Evolutionary conservation across 1,140 invertebrate species (phyloP), one percentile per base, ranked within the genome.

Genomic region (Maniola jurtina): DNA sequence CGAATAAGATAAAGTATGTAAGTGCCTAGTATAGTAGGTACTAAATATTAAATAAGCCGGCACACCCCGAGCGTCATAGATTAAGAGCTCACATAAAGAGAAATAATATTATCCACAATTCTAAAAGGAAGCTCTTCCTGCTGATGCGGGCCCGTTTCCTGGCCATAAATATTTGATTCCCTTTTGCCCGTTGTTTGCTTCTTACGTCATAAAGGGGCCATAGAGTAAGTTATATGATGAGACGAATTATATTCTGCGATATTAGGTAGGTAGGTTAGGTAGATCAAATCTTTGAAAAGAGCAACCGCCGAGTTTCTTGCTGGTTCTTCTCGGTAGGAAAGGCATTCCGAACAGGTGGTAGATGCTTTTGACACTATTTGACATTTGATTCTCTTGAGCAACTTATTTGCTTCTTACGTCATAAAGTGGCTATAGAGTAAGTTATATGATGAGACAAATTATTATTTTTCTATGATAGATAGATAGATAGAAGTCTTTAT

Each of bases 111-210:
- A 62, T 35, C 60, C 25, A 38, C 60, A 48, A 40, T 16, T 60
- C 58, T 62, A 62, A 62, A 47, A 60, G 58, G 58, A 45, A 60
- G 58, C 10, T 25, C 38, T 16, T 15, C 61, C 54, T 57, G 47
- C 63, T 68, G 65, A 36, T 38, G 42, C 65, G 69, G 71, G 67
- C 71, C 68, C 68, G 66, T 70, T 68, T 73, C 59, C 61, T 64
- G 61, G 14, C 13, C 34, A 64, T 73, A 70, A 73, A 73, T 73
- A 73, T 71, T 73, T 73, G 68, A 73, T 73, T 38, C 42, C 47
- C 59, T 42, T 56, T 56, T 61, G 52, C 45, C 64, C 58, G 64
- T 63, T 73, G 65, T 72, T 68, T 64, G 60, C 56, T 62, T 67
- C 54, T 66, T 67, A 68, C 65, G 65, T 68, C 70, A 71, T 64